Conservation (phyloP, 2,888 invertebrate genomes). For the Pseudeuparius sepicola region DNA sequence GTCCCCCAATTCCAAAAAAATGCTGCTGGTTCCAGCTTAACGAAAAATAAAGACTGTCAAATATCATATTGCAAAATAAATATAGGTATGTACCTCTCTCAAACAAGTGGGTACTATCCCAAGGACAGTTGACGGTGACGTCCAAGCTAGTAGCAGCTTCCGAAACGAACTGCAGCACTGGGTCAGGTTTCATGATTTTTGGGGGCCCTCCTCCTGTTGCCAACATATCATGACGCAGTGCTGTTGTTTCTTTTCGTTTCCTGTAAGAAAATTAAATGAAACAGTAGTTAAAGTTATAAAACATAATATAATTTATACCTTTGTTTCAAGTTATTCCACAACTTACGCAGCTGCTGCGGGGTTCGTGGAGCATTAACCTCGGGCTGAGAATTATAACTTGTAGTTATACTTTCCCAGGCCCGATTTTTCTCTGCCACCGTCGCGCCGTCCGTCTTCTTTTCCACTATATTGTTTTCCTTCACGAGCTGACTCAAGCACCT, state of each 20-base stretch:
- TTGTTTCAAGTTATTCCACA: too few species aligned
- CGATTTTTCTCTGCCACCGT: background rate
- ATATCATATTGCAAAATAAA: background rate
- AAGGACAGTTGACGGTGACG: background rate
- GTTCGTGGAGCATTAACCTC: too few species aligned
- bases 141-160: background rate
- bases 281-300: too few species aligned
- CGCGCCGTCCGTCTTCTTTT: background rate
- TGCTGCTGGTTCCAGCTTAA: slow-evolving; percentile 2
- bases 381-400: background rate
- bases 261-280: background rate
- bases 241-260: background rate
- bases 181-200: background rate
- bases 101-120: slow-evolving; percentile 1
- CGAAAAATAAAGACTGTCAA: background rate
- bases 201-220: background rate
- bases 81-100: background rate
- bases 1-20: too few species aligned
- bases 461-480: background rate
- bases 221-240: background rate
- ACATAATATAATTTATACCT: too few species aligned
- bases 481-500: background rate
- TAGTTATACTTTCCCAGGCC: background rate
- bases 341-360: too few species aligned
- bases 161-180: background rate